Evolutionary conservation across 2,888 invertebrate genomes (phyloP), one percentile per base, ranked within the genome.

Genomic region (Mesochorus sp.): DNA sequence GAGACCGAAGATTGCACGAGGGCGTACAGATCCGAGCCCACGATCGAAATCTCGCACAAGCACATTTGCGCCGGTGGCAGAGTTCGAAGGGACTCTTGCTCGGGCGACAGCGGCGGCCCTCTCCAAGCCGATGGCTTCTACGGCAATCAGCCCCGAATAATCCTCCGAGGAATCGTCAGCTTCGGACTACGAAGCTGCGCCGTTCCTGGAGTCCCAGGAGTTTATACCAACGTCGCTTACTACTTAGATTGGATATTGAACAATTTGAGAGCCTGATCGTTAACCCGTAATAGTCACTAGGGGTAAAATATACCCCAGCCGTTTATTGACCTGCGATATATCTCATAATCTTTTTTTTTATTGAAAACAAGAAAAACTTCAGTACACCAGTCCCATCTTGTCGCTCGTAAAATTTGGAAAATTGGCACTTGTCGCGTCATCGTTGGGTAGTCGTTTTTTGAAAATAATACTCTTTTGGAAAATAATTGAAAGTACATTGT

Each of bases 81-180:
- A 1, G 24, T 51, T 2, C 75, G 67, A 0, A 47, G 64, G 44
- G 86, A 85, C 34, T 85, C 88, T 3, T 87, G 88, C 64, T 71
- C 70, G 5, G 88, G 88, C 5, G 88, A 88, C 71, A 88, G 87
- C 37, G 88, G 88, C 0, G 86, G 88, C 0, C 87, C 87, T 1
- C 55, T 88, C 1, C 87, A 88, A 78, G 71, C 82, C 3, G 66
- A 80, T 17, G 77, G 61, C 0, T 26, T 67, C 19, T 73, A 81
- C 2, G 24, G 78, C 0, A 82, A 81, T 4, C 17, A 61, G 5
- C 66, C 74, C 0, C 70, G 81, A 49, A 73, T 67, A 14, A 75
- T 86, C 1, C 80, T 85, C 4, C 76, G 82, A 14, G 88, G 87
- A 8, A 75, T 88, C 24, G 86, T 88, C 3, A 86, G 86, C 19